Percentiles rank a stretch among this genome's conserved stretches.
Evolutionary conservation across 2,113 vertebrate genomes (phyloP).

Genomic region (Lepus europaeus): DNA sequence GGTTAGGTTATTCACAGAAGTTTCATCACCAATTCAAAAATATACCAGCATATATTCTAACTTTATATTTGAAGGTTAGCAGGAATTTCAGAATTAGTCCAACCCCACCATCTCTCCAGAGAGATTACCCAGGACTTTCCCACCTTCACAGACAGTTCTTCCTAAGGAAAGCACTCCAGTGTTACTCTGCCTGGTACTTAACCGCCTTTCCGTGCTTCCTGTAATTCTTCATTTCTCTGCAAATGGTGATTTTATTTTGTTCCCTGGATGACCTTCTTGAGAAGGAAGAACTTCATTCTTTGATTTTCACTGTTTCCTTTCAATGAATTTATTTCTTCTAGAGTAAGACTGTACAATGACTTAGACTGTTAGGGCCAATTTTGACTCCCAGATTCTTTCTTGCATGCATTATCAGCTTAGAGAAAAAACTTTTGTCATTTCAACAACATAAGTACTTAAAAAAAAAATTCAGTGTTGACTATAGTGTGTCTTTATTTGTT

Average conservation of each 20-base stretch:
- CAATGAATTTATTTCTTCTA: constrained; percentile 15
- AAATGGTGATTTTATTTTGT: constrained; percentile 18
- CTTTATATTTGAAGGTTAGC: background rate
- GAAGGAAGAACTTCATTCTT: constrained; percentile 10
- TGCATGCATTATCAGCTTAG: background rate
- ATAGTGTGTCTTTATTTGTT: background rate
- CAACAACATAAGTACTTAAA: background rate
- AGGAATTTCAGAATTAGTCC: background rate
- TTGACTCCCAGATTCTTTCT: constrained; percentile 29
- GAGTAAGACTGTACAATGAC: background rate
- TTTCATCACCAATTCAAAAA: constrained; percentile 51
- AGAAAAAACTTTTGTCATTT: constrained; percentile 33
- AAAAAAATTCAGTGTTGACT: constrained; percentile 2
- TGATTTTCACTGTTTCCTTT: constrained; percentile 35
- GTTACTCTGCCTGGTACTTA: background rate
- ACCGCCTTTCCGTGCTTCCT: constrained; percentile 34
- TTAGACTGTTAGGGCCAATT: background rate
- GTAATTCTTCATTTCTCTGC: background rate
- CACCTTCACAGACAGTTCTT: constrained; percentile 18
- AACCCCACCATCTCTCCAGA: background rate
- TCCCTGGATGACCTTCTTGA: background rate
- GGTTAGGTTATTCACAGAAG: constrained; percentile 25
- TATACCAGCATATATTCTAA: background rate
- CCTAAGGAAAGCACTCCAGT: background rate
- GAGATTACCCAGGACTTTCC: background rate